Base-by-base conservation (phyloP, 2,797 vertebrate genomes). In the Eupleurogrammus muticus region DNA sequence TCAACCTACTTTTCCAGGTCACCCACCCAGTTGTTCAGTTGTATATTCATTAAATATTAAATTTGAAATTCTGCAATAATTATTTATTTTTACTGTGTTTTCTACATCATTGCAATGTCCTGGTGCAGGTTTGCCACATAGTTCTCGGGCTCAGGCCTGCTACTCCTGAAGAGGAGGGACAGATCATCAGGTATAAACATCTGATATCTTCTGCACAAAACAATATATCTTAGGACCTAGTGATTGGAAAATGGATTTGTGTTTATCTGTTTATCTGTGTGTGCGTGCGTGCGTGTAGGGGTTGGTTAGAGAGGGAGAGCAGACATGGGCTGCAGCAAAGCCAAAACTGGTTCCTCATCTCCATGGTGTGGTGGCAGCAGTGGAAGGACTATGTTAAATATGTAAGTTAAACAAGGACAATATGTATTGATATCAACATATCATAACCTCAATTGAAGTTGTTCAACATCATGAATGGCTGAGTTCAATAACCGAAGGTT, bases 331-430 rank as follows among this genome's bases (percentile, higher is more conserved):
- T 99, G 17, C 96, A 97, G 80, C 93, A 94, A 55, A 91, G 94
- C 64, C 97, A 99, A 87, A 99, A 96, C 90, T 99, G 98, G 98
- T 99, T 98, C 88, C 96, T 99, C 83, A 98, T 99, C 90, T 98
- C 97, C 20, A 96, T 96, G 92, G 95, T 96, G 23, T 99, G 98
- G 98, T 99, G 98, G 98, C 96, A 97, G 64, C 96, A 98, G 76
- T 99, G 98, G 98, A 99, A 97, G 85, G 97, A 99, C 79, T 99
- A 99, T 36, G 97, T 97, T 66, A 97, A 96, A 98, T 99, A 99
- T 12, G 98, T 99, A 87, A 97, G 97, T 96, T 7, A 17, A 20
- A 2, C 9, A 32, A 57, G 6, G 5, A 0, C 13, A 38, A 21
- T 19, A 13, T 65, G 8, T 1, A 51, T 14, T 54, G 1, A 56